Evolutionary conservation across 2,888 invertebrate genomes (phyloP).

Genomic region (Xestoiulus laeticollis): DNA sequence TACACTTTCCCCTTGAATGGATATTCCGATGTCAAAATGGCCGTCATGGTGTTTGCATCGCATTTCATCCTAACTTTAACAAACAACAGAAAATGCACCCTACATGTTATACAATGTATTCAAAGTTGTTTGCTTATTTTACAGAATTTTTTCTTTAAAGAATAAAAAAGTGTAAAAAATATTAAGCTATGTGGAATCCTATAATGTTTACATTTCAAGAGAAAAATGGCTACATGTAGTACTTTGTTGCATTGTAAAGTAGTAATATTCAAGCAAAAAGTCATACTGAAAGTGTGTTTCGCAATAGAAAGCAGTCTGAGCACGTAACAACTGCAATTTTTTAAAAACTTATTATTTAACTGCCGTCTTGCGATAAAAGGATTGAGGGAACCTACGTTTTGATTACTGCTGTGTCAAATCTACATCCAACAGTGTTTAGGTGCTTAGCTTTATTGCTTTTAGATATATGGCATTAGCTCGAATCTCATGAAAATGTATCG

Average conservation of each 20-base stretch:
- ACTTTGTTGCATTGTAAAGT: background rate
- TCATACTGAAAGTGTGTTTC: background rate
- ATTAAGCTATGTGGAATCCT: background rate
- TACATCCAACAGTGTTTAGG: background rate
- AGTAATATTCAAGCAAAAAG: background rate
- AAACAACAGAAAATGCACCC: conserved; percentile 34
- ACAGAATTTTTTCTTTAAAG: no score
- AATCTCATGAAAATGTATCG: background rate
- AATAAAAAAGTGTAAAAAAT: no score
- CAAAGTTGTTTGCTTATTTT: no score
- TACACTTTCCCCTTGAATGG: conserved; percentile 58
- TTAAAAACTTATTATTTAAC: background rate
- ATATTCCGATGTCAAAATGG: conserved; percentile 57
- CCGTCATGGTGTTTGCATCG: conserved; percentile 58
- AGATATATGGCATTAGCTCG: background rate
- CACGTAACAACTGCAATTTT: background rate
- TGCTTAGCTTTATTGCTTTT: background rate
- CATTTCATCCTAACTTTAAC: conserved; percentile 58
- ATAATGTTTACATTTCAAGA: background rate
- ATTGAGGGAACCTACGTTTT: background rate
- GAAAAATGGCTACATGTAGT: background rate
- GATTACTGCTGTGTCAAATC: background rate
- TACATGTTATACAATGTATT: no score
- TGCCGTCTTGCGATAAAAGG: background rate
- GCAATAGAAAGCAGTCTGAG: background rate